Evolutionary conservation across 2,888 invertebrate species (phyloP).

Genomic region (Saturnia japonica): DNA sequence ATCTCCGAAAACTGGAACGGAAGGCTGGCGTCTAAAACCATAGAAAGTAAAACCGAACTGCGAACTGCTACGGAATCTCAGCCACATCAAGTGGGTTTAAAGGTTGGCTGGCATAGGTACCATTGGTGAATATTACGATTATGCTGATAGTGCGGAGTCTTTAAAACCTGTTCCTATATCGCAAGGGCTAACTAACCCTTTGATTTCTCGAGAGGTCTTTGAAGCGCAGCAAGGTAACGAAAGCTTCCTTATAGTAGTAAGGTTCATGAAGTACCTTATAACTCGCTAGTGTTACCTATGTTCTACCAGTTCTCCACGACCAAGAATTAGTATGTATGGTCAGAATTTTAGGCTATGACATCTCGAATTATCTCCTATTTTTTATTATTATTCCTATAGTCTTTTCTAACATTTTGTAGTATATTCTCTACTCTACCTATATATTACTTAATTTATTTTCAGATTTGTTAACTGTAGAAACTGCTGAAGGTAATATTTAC

Average conservation of each 20-base stretch:
- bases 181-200: background rate
- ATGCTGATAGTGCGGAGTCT: background rate
- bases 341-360: background rate
- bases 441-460: slow-evolving; percentile 29
- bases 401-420: background rate
- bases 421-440: background rate
- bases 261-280: background rate
- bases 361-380: background rate
- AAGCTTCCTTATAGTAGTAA: background rate
- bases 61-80: background rate
- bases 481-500: slow-evolving; percentile 86
- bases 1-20: background rate
- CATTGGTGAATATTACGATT: too few species aligned
- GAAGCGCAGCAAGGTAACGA: background rate
- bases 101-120: background rate
- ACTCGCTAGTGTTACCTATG: background rate
- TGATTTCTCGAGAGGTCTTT: background rate
- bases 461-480: slow-evolving; percentile 78
- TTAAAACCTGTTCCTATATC: background rate
- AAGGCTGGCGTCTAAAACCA: background rate
- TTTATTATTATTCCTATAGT: background rate
- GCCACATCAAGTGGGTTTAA: background rate
- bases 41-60: background rate
- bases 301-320: background rate
- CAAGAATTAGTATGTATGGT: background rate